A percentile compares a stretch with the other conserved stretches of the same genome.
phyloP scores from a whole-genome alignment of 1,140 invertebrate genomes.

The Lepeophtheirus salmonis region DNA sequence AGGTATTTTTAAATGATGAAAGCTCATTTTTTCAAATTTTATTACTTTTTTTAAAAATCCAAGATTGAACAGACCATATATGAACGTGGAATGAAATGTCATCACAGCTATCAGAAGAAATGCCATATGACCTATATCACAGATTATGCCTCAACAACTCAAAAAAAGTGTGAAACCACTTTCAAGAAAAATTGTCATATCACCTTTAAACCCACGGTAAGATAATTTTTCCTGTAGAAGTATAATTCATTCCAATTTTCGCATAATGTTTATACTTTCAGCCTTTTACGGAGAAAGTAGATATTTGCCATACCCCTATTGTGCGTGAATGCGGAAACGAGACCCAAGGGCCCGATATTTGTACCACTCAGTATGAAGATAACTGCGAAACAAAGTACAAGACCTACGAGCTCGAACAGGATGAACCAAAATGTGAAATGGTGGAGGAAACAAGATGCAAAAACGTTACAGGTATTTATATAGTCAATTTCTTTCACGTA shows the following conservation, averaged over 20 bases:
- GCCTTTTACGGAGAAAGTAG: conserved; percentile 8
- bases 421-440: conserved; percentile 8
- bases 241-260: not conserved
- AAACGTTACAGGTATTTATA: not conserved
- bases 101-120: conserved; percentile 11
- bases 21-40: too few relatives aligned
- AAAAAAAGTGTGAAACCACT: conserved; percentile 10
- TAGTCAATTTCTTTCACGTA: not conserved
- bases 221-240: not conserved
- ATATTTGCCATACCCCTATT: conserved; percentile 3
- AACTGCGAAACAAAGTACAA: conserved; percentile 14
- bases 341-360: conserved; percentile 7
- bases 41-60: too few relatives aligned
- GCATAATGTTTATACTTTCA: not conserved
- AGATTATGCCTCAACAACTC: not conserved
- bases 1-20: too few relatives aligned
- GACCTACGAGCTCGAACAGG: conserved; percentile 7
- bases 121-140: conserved; percentile 17
- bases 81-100: conserved; percentile 12
- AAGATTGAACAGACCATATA: too few relatives aligned
- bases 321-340: not conserved
- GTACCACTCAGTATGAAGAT: conserved; percentile 9
- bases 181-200: conserved; percentile 17
- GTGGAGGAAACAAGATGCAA: conserved; percentile 6
- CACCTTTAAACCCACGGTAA: conserved; percentile 8